These are phyloP conservation scores for Macrocentrus cingulum DNA, from an alignment of 1,140 invertebrate species.

Conservation along the genomic window DNA sequence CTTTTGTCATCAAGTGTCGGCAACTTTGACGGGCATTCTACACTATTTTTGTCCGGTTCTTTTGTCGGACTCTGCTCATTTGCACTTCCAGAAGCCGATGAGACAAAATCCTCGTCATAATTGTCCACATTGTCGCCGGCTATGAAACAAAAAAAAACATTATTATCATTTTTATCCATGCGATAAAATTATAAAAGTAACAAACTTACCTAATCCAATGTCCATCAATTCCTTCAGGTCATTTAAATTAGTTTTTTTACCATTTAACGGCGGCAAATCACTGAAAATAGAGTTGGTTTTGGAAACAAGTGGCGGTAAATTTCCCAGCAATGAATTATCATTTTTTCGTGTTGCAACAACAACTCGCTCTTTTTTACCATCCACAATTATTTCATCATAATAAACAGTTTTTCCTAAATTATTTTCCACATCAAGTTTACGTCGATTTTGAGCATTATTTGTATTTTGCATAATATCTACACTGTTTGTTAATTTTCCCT, in stretches of 20 bases:
- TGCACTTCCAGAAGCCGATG: slow-evolving; percentile 52
- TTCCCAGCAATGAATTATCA: slow-evolving; percentile 46
- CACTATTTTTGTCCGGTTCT: slow-evolving; percentile 37
- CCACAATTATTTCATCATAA: slow-evolving; percentile 55
- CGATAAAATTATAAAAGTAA: slow-evolving; percentile 18
- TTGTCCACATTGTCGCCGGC: slow-evolving; percentile 45
- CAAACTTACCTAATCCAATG: slow-evolving; percentile 48
- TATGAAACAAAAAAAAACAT: slow-evolving; percentile 13
- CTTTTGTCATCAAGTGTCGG: slow-evolving; percentile 40
- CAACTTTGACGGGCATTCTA: slow-evolving; percentile 34
- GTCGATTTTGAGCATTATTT: slow-evolving; percentile 51
- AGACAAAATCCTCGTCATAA: slow-evolving; percentile 57
- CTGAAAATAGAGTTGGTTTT: slow-evolving; percentile 51
- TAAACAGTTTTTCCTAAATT: slow-evolving; percentile 50
- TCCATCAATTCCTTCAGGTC: slow-evolving; percentile 58
- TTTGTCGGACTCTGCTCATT: slow-evolving; percentile 53
- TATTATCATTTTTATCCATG: slow-evolving; percentile 8
- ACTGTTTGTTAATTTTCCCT: slow-evolving; percentile 37
- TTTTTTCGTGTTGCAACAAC: slow-evolving; percentile 40
- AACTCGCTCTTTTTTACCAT: slow-evolving; percentile 49
- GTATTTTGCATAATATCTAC: slow-evolving; percentile 43
- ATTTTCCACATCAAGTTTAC: slow-evolving; percentile 37
- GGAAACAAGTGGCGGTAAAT: slow-evolving; percentile 49
- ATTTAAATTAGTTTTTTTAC: slow-evolving; percentile 55
- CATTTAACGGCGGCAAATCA: slow-evolving; percentile 52